These are phyloP conservation scores for Nettapus auritus DNA, from an alignment of 2,113 vertebrate species.

Conservation along the genomic window DNA sequence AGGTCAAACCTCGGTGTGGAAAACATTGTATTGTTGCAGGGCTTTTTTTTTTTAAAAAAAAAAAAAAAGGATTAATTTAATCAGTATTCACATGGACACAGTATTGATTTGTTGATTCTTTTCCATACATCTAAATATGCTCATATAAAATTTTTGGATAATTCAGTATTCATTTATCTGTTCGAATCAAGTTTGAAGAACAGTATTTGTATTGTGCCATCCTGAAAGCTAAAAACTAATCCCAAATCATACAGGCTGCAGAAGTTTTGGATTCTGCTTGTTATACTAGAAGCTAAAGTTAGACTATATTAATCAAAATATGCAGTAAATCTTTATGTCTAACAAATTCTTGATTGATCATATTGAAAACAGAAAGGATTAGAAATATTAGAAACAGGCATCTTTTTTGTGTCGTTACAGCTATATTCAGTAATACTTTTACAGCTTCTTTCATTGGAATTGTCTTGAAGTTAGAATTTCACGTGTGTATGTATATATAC, in stretches of 20 bases:
- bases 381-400: background rate
- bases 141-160: background rate
- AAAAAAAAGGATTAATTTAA: background rate
- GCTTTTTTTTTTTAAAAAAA: background rate
- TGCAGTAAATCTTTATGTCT: background rate
- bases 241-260: background rate
- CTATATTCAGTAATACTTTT: background rate
- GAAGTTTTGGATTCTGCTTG: background rate
- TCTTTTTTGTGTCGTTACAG: background rate
- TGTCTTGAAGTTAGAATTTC: background rate
- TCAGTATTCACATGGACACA: background rate
- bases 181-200: background rate
- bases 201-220: background rate
- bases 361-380: too few species aligned
- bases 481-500: background rate
- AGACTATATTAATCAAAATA: background rate
- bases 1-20: background rate
- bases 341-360: background rate
- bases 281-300: background rate
- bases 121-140: background rate
- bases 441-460: background rate
- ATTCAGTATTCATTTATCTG: background rate
- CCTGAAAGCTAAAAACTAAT: background rate
- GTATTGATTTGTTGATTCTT: background rate
- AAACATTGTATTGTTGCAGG: background rate